Evolutionary conservation across 2,797 vertebrate species (phyloP).

Genomic region (Sus cebifrons): DNA sequence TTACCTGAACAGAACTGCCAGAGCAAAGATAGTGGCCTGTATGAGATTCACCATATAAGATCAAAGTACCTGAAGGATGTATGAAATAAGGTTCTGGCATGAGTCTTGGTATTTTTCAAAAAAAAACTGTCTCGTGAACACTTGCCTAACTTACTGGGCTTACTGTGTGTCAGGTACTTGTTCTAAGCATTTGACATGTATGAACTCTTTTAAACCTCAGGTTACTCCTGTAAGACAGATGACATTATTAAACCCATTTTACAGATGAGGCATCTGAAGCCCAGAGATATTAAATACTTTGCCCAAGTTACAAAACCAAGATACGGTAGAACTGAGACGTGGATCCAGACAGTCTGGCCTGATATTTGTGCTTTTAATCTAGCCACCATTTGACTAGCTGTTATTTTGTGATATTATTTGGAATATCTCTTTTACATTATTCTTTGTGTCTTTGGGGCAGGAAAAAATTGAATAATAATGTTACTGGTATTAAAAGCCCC

Average conservation of each 20-base stretch:
- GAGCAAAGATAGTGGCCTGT: background rate
- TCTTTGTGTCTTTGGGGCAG: background rate
- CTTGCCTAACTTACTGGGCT: background rate
- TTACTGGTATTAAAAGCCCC: background rate
- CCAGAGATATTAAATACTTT: background rate
- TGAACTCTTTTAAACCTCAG: background rate
- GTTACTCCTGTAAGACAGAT: background rate
- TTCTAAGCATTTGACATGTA: background rate
- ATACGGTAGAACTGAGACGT: background rate
- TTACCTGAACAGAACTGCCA: background rate
- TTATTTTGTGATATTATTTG: background rate
- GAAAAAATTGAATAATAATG: background rate
- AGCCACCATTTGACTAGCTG: background rate
- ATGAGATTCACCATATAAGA: background rate
- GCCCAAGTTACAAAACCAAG: background rate
- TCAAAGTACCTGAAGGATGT: background rate
- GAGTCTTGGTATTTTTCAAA: background rate
- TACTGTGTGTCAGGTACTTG: background rate
- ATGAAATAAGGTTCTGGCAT: background rate
- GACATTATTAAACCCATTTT: background rate
- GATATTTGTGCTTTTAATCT: background rate
- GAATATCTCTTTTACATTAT: conserved; percentile 19
- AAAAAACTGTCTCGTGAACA: background rate
- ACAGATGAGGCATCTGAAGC: background rate
- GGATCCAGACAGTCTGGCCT: background rate